Conservation (phyloP, 2,113 vertebrate species). For the Motacilla tschutschensis region DNA sequence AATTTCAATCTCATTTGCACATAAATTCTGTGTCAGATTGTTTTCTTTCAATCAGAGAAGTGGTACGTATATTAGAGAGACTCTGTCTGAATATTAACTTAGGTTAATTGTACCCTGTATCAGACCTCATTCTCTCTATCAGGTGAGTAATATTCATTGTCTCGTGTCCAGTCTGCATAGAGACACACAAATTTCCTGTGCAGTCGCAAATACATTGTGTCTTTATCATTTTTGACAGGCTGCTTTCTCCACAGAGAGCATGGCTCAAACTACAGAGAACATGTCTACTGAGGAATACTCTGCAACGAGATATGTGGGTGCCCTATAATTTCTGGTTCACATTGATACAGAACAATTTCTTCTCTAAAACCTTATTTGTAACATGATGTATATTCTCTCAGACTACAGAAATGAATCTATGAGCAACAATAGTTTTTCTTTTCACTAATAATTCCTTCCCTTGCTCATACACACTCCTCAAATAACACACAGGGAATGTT, state of each 20-base stretch:
- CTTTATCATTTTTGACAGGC: conserved; percentile 16
- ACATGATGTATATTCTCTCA: not conserved
- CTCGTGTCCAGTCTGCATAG: not conserved
- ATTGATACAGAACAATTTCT: not conserved
- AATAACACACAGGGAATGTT: not conserved
- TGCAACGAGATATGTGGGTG: not conserved
- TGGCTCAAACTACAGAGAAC: not conserved
- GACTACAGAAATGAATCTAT: not conserved
- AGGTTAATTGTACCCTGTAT: not conserved
- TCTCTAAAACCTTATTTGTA: not conserved
- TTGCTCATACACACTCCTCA: not conserved
- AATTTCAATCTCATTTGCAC: not conserved
- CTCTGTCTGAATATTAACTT: not conserved
- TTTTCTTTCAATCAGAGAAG: not conserved
- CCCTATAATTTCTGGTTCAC: not conserved
- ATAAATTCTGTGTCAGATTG: not conserved
- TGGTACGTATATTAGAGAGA: not conserved
- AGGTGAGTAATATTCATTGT: not conserved
- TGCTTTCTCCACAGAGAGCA: not conserved
- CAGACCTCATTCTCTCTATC: not conserved
- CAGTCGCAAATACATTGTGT: not conserved
- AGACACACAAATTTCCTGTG: not conserved
- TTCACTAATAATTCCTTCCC: not conserved
- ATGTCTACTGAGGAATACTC: not conserved
- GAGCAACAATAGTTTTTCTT: not conserved